phyloP scores from a whole-genome alignment of 2,797 vertebrate species.

The Thamnophis elegans region DNA sequence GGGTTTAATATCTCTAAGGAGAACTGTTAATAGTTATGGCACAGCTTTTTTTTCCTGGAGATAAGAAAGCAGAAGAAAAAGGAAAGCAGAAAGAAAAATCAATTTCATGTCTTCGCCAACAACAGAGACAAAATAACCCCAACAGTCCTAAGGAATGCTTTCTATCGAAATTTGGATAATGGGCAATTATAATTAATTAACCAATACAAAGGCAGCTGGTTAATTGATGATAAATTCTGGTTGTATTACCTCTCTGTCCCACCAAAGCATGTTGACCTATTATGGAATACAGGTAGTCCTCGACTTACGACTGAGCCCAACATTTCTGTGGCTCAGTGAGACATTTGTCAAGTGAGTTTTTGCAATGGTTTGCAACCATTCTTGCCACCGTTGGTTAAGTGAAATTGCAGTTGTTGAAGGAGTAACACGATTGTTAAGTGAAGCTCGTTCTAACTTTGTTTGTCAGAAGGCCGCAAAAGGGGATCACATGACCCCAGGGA shows the following conservation, averaged over 20 bases:
- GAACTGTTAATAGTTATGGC: neutral
- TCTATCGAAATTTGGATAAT: neutral
- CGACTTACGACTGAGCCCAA: neutral
- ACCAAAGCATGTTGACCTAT: constrained; percentile 5
- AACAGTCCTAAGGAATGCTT: neutral
- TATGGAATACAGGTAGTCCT: constrained; percentile 18
- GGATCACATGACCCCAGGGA: too few species aligned
- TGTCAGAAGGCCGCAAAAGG: too few species aligned
- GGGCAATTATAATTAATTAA: neutral
- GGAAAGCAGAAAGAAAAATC: neutral
- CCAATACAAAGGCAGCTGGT: neutral
- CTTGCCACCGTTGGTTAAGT: neutral
- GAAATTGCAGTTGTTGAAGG: neutral
- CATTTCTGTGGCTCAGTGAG: neutral
- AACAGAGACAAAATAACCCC: neutral
- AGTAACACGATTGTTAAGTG: neutral
- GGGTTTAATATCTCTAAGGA: neutral
- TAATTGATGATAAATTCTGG: constrained; percentile 7
- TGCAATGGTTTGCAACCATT: neutral
- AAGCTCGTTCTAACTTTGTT: neutral
- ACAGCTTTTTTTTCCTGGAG: neutral
- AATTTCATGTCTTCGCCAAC: neutral
- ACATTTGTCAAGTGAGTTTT: neutral
- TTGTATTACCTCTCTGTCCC: constrained; percentile 13
- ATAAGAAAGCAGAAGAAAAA: neutral